Evolutionary conservation across 1,140 invertebrate species (phyloP).

Genomic region (Camponotus pennsylvanicus): DNA sequence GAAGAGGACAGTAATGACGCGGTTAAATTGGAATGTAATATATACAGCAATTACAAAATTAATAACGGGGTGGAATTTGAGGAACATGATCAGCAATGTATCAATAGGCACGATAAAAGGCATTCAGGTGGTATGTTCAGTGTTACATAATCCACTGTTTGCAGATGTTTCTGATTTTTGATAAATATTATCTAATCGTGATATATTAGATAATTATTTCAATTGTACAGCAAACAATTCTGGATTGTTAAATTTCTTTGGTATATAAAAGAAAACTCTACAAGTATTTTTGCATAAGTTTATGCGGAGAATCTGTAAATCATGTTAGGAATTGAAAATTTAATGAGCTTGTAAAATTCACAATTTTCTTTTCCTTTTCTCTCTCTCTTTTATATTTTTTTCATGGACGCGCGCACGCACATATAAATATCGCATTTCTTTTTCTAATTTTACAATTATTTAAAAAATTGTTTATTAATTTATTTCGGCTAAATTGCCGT

Average conservation of each 20-base stretch:
- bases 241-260: not conserved
- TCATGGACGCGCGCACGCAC: too few species aligned
- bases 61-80: conserved; percentile 62
- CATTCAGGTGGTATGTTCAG: conserved; percentile 40
- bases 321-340: not conserved
- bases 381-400: too few species aligned
- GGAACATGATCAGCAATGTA: conserved; percentile 70
- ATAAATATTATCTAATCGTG: conserved; percentile 40
- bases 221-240: not conserved
- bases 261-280: not conserved
- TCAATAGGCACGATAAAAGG: conserved; percentile 40
- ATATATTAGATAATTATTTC: not conserved
- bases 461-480: not conserved
- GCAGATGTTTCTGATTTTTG: conserved; percentile 3
- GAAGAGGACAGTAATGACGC: conserved; percentile 31
- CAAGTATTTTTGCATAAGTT: not conserved
- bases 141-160: conserved; percentile 36
- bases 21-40: conserved; percentile 58
- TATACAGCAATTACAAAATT: conserved; percentile 71
- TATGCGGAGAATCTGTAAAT: not conserved
- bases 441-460: not conserved
- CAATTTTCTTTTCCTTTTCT: not conserved
- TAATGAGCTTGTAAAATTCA: not conserved
- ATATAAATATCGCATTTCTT: not conserved
- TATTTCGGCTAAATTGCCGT: not conserved